Base-by-base conservation (phyloP, 2,888 invertebrate species). In the Lepidocyrtinus sp. region DNA sequence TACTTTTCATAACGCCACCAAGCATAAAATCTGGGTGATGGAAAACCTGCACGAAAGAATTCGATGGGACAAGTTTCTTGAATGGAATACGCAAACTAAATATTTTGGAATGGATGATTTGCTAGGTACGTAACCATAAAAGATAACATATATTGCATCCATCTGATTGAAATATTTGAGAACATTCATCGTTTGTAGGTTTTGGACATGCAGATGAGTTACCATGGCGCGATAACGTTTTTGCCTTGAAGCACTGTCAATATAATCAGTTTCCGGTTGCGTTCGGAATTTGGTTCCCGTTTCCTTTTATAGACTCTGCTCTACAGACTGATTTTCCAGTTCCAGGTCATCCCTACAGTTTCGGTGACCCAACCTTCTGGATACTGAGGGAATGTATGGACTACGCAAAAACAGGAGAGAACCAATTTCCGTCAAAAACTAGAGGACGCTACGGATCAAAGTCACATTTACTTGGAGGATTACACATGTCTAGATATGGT, bases 131-230 rank as follows among this genome's bases (percentile, higher is more conserved):
- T 12, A 50, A 2, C 17, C 5, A 50, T 50, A 36, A 5, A 36
- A 7, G 12, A 36, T 36, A 36, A 12, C 5, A 36, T 36, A 5
- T 12, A 7, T 36, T 36, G 36, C 36, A 36, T 36, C 36, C 36
- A 36, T 7, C 36, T 17, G 69, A 15, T 19, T 27, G 22, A 25
- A 68, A 36, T 36, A 61, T 9, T 19, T 7, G n/a, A n/a, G n/a
- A n/a, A n/a, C n/a, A n/a, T n/a, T n/a, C n/a, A 5, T 36, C 36
- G 12, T 12, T 36, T 36, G 5, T n/a, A 72, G 75, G 72, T 2
- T 75, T 80, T 25, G 80, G 80, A n/a, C 75, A 80, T 36, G 22
- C 25, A 0, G 80, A 80, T 70, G 80, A 80, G 70, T 59, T 80
- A 15, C 74, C 79, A 1, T 7, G 2, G 5, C 2, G 50, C 2